Evolutionary conservation across 2,888 invertebrate genomes (phyloP).

Genomic region (Xylota sylvarum): DNA sequence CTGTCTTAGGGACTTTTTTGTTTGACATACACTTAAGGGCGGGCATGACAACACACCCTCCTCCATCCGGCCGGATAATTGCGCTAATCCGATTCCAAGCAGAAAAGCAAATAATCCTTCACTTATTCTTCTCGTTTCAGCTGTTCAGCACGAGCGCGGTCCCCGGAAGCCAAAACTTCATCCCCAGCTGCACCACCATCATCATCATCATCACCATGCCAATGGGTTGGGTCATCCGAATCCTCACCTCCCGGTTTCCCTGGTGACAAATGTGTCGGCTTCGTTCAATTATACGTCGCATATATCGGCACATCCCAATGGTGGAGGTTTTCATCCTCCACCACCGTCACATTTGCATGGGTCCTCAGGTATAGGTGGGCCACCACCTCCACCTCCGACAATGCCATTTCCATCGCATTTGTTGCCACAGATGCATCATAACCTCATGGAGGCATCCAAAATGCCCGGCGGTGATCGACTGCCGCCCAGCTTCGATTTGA

Average conservation of each 20-base stretch:
- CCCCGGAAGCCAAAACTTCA: slow-evolving; percentile 96
- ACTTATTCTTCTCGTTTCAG: slow-evolving; percentile 86
- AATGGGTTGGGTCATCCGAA: slow-evolving; percentile 78
- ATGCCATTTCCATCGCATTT: slow-evolving; percentile 82
- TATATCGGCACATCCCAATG: slow-evolving; percentile 82
- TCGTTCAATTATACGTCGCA: slow-evolving; percentile 85
- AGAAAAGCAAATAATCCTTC: slow-evolving; percentile 82
- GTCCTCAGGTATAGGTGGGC: slow-evolving; percentile 78
- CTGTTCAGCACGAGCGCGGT: slow-evolving; percentile 98
- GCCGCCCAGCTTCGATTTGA: slow-evolving; percentile 77
- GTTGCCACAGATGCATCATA: slow-evolving; percentile 82
- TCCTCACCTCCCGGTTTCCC: slow-evolving; percentile 83
- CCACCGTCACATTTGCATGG: slow-evolving; percentile 78
- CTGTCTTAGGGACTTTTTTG: slow-evolving; percentile 73
- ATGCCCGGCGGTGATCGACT: slow-evolving; percentile 79
- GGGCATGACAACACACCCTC: slow-evolving; percentile 13
- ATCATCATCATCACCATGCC: slow-evolving; percentile 82
- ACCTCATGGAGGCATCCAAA: slow-evolving; percentile 83
- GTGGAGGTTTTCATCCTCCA: slow-evolving; percentile 80
- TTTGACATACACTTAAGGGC: slow-evolving; percentile 48
- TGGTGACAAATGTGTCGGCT: slow-evolving; percentile 85
- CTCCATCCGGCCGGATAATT: slow-evolving; percentile 83
- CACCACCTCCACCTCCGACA: slow-evolving; percentile 81
- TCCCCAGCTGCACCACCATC: slow-evolving; percentile 84
- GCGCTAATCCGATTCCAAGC: slow-evolving; percentile 84